Percentiles rank a stretch among this genome's conserved stretches.
Evolutionary conservation across 2,113 vertebrate species (phyloP).

Genomic region (Dasyornis broadbenti): DNA sequence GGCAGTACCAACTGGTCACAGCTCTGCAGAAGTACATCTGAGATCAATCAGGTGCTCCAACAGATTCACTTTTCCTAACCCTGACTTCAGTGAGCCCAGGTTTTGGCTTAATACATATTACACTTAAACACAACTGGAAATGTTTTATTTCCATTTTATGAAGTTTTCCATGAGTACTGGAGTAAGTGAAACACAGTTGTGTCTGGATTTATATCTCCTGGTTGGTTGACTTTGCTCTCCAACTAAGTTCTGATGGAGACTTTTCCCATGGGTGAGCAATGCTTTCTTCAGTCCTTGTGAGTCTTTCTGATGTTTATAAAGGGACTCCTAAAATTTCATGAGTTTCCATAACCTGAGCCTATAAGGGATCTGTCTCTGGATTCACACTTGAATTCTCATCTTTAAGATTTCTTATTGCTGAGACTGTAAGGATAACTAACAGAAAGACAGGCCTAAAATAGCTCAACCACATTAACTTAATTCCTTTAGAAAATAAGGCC

Average conservation of each 20-base stretch:
- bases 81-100: background rate
- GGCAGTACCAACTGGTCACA: background rate
- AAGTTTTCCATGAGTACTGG: background rate
- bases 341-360: background rate
- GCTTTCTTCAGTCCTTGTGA: background rate
- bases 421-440: background rate
- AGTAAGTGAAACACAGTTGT: background rate
- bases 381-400: background rate
- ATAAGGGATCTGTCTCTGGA: background rate
- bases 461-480: background rate
- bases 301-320: background rate
- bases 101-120: background rate
- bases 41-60: background rate
- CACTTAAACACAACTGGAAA: conserved; percentile 3
- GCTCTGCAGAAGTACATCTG: background rate
- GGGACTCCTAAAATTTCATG: background rate
- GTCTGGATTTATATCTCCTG: background rate
- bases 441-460: background rate
- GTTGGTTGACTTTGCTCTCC: background rate
- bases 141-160: background rate
- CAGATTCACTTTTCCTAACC: background rate
- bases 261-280: background rate
- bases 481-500: background rate
- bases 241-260: background rate
- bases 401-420: background rate